phyloP scores from a whole-genome alignment of 2,113 vertebrate species.

The Chroicocephalus ridibundus region DNA sequence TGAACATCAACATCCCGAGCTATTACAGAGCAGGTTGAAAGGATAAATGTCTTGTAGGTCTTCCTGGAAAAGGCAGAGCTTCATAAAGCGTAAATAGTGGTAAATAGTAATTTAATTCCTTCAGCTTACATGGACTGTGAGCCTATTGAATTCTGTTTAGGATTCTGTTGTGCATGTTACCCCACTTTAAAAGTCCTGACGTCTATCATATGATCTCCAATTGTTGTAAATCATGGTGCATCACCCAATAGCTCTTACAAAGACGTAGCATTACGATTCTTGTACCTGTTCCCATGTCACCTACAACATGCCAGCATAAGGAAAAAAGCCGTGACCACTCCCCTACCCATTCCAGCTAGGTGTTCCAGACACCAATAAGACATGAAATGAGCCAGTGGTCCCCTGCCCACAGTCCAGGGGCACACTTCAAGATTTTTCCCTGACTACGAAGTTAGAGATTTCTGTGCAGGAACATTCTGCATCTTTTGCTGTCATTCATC shows the following conservation, averaged over 20 bases:
- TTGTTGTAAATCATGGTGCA: neutral
- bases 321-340: fast-evolving
- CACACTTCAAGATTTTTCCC: neutral
- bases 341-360: neutral
- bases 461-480: neutral
- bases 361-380: neutral
- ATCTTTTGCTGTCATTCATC: neutral
- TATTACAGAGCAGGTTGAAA: neutral
- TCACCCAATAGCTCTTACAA: neutral
- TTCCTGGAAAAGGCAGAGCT: neutral
- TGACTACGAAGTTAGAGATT: neutral
- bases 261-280: neutral
- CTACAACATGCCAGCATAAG: neutral
- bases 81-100: neutral
- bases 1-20: neutral
- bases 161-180: neutral
- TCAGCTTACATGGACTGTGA: neutral
- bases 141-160: neutral
- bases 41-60: neutral
- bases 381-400: neutral
- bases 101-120: neutral
- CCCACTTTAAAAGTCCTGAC: neutral
- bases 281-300: neutral
- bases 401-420: neutral
- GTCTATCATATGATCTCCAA: neutral